Evolutionary conservation across 2,797 vertebrate species (phyloP), one percentile per base, ranked within the genome.

Genomic region (Acanthurus lineatus): DNA sequence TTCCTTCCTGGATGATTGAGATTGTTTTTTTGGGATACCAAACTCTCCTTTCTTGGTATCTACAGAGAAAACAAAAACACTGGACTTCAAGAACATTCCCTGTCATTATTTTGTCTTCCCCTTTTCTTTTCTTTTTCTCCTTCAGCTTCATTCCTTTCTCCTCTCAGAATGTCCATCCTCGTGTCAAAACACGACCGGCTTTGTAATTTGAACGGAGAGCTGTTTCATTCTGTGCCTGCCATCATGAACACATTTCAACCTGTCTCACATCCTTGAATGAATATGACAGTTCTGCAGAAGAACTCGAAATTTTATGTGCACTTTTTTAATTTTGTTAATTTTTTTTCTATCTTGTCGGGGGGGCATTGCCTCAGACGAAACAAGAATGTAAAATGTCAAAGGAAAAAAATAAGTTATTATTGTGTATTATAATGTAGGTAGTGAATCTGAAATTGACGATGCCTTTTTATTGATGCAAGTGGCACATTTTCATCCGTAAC

Each of bases 401-500:
- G 69, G 66, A 84, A 85, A 82, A 86, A 68, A 84, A 72, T 79
- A 87, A 86, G 79, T 85, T 84, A 89, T 92, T 87, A 85, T 87
- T 90, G 85, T 94, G 92, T 94, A 94, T 92, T 84, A 95, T 92
- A 90, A 88, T 94, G 95, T 95, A 94, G 95, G 94, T 91, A 94
- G 93, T 93, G 90, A 88, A 84, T 91, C 87, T 75, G 84, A 88
- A 90, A 93, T 96, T 94, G 93, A 93, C 73, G 88, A 96, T 96
- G 96, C 96, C 96, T 97, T 96, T 91, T 95, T 96, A 96, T 96
- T 88, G 93, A 95, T 91, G 87, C 90, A 89, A 93, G 92, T 87
- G 96, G 93, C 95, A 94, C 94, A 93, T 93, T 93, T 94, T 93
- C 84, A 87, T 92, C 83, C 76, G 79, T 92, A 81, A 70, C 45